Base-by-base conservation (phyloP, 2,888 invertebrate species). In the Eulithis testata region DNA sequence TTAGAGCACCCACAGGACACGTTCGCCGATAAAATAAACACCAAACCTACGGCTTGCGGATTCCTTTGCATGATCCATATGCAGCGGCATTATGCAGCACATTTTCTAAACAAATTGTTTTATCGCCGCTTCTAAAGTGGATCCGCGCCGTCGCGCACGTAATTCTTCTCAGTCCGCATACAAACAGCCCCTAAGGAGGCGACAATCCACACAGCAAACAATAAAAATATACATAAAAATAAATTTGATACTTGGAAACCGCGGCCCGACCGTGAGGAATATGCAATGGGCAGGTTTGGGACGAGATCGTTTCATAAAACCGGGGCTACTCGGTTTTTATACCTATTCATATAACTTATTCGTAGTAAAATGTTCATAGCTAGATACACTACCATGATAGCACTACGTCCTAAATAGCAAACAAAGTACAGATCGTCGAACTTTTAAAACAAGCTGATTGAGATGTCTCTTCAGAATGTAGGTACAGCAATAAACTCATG, bases 181-280 rank as follows among this genome's bases (percentile, higher is more conserved):
- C 89, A 91, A 90, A 90, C 89, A 87, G 88, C 86, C 87, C 85
- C 87, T 87, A 88, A 90, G 88, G 87, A 90, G 88, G 87, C 87
- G 89, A 89, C 89, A 90, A 90, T 91, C 88, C 88, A 84, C 84
- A 85, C 86, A 85, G 85, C 89, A 88, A 89, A 89, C 90, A 90
- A 90, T 90, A 91, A 91, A 90, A 89, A 87, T 89, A 88, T 88
- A 89, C 87, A 89, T 91, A 90, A 90, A 90, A 90, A 89, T 91
- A 90, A 88, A 91, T 90, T 89, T 89, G 89, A 87, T 89, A 87
- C 87, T 87, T 83, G 76, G 80, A 76, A 82, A 81, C 80, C 80
- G 84, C 76, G 81, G 79, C 82, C 81, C 79, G 81, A 78, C 84
- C 82, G 81, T 80, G 83, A 83, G 80, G 79, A 86, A 87, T 88